Base-by-base conservation (phyloP, 2,113 vertebrate species). In the Tychaedon coryphoeus region DNA sequence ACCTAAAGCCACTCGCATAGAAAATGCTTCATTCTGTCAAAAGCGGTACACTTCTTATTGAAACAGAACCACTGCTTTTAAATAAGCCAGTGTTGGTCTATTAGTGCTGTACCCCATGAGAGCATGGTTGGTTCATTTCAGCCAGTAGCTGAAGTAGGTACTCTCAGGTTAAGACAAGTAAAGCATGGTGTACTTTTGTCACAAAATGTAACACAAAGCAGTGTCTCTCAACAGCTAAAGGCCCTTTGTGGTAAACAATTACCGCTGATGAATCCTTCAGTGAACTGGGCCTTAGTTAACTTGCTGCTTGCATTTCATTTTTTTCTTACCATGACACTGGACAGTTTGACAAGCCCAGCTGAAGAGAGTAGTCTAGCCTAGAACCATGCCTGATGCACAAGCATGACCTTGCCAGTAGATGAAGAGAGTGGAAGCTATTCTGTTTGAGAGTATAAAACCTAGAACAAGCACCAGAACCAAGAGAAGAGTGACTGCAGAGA, bases 101-200 rank as follows among this genome's bases (percentile, higher is more conserved):
- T 3, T 31, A 29, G 50, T 38, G 7, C 7, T 31, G 14, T 26
- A 26, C 7, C 36, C 18, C 6, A 6, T 0, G 8, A 5, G 8
- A 50, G 15, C 56, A 15, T 6, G 29, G 10, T 0, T 17, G 8
- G 28, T 20, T 58, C 28, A 12, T 47, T 42, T 71, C 19, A 53
- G 36, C 8, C 14, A 24, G 8, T 0, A 29, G n/a, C 54, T 70
- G 56, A 65, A 56, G 54, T 0, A 61, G 31, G 8, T 42, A 19
- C 2, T 65, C 2, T 65, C 10, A 1, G 1, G 1, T 5, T 6
- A 17, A 20, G 33, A 23, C 4, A 19, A n/a, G 14, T 14, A 58
- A 40, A 81, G 24, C 29, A 29, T 0, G 0, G 11, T 3, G 2
- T 9, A 34, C 14, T 81, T 60, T 28, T 38, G 16, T 38, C 8